Percentiles rank a stretch among this genome's conserved stretches.
phyloP scores from a whole-genome alignment of 2,113 vertebrate genomes.

The Ammospiza caudacuta region DNA sequence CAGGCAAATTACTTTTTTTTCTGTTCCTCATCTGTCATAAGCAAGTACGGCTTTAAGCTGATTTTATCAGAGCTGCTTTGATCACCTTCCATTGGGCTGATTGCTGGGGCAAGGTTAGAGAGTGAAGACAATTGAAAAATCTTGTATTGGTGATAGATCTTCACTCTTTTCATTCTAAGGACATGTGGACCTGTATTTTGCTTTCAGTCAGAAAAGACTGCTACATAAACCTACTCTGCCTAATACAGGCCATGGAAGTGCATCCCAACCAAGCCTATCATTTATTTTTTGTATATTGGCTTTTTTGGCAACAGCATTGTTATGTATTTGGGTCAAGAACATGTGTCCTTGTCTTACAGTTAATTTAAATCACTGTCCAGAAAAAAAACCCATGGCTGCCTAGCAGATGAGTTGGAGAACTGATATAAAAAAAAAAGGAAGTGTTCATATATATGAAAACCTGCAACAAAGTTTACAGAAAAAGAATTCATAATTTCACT shows the following conservation, averaged over 20 bases:
- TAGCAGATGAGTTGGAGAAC: not conserved
- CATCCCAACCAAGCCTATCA: not conserved
- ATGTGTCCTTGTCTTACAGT: not conserved
- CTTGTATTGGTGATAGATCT: not conserved
- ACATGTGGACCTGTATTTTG: not conserved
- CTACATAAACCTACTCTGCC: not conserved
- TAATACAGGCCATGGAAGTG: not conserved
- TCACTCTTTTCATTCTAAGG: not conserved
- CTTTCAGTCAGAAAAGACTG: not conserved
- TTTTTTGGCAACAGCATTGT: not conserved
- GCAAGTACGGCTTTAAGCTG: not conserved
- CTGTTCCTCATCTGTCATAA: not conserved
- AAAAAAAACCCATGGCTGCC: not conserved
- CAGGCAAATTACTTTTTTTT: not conserved
- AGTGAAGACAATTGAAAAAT: not conserved
- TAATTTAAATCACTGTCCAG: not conserved
- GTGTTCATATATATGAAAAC: not conserved
- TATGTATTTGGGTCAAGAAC: not conserved
- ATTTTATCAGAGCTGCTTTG: not conserved
- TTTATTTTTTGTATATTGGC: not conserved
- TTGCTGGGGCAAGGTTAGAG: not conserved
- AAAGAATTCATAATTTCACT: not conserved
- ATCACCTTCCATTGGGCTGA: not conserved
- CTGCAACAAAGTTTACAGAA: not conserved
- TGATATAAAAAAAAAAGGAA: not conserved